A percentile compares a stretch with the other conserved stretches of the same genome.
Conservation (phyloP, 2,797 vertebrate genomes). For the Silurus lanzhouensis region DNA sequence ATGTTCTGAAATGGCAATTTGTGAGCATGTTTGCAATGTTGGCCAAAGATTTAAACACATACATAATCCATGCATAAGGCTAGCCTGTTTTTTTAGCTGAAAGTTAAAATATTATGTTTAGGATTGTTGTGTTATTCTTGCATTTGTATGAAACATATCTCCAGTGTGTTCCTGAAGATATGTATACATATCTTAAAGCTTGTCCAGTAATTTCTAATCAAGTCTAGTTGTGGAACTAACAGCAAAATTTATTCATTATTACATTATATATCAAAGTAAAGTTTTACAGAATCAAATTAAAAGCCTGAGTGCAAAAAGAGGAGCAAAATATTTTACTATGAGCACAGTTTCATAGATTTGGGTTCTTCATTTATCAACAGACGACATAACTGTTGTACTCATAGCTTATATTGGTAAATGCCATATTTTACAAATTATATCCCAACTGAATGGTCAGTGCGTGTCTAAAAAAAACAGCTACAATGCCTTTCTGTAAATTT, state of each 20-base stretch:
- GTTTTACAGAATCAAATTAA: too few relatives aligned
- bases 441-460: background rate
- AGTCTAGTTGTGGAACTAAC: background rate
- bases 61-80: background rate
- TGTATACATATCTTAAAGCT: background rate
- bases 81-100: background rate
- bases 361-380: background rate
- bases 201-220: background rate
- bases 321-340: slow-evolving; percentile 1
- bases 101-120: background rate
- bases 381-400: background rate
- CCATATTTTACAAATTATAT: background rate
- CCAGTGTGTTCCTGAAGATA: background rate
- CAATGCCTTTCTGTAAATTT: background rate
- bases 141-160: background rate
- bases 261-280: background rate
- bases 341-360: background rate
- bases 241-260: background rate
- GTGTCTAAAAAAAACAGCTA: background rate
- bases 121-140: background rate
- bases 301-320: background rate
- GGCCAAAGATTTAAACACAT: slow-evolving; percentile 2
- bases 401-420: background rate
- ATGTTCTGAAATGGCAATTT: slow-evolving; percentile 19
- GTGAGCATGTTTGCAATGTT: background rate